Conservation (phyloP, 64 coral and sea anemone genomes). For the Hydrozoanthus tunicans region DNA sequence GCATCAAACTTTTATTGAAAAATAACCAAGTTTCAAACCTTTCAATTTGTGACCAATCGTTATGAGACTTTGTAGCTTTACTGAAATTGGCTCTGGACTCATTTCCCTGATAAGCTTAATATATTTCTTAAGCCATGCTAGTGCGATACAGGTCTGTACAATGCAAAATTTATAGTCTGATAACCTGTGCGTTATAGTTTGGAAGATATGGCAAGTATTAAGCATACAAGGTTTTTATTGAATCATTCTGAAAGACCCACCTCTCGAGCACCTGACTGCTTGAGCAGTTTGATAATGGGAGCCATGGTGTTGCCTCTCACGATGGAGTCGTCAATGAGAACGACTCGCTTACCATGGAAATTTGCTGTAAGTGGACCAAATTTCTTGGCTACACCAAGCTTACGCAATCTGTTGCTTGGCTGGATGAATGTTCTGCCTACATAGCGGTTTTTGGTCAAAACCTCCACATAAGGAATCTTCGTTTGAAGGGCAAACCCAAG, state of each 20-base stretch:
- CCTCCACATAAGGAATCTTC: slow-evolving; percentile 94
- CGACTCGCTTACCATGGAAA: slow-evolving; percentile 86
- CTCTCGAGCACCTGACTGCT: slow-evolving; percentile 89
- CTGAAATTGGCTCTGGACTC: no score
- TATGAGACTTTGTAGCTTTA: no score
- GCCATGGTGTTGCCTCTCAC: slow-evolving; percentile 96
- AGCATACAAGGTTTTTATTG: background rate
- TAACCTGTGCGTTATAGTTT: no score
- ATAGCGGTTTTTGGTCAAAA: slow-evolving; percentile 96
- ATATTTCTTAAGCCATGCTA: no score
- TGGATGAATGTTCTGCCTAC: slow-evolving; percentile 99
- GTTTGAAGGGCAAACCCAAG: slow-evolving; percentile 74
- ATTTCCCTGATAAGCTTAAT: no score
- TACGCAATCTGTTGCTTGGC: slow-evolving; percentile 74
- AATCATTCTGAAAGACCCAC: slow-evolving; percentile 37
- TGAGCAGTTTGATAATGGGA: slow-evolving; percentile 89
- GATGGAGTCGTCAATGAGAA: slow-evolving; percentile 97
- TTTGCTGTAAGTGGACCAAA: slow-evolving; percentile 95
- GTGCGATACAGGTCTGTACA: no score
- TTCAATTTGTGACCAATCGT: no score
- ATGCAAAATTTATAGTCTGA: no score
- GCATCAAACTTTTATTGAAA: no score
- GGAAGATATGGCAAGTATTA: background rate
- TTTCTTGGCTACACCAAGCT: slow-evolving; percentile 93
- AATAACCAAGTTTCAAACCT: no score